Evolutionary conservation across 2,113 vertebrate genomes (phyloP), one percentile per base, ranked within the genome.

Genomic region (Sakesphorus luctuosus): DNA sequence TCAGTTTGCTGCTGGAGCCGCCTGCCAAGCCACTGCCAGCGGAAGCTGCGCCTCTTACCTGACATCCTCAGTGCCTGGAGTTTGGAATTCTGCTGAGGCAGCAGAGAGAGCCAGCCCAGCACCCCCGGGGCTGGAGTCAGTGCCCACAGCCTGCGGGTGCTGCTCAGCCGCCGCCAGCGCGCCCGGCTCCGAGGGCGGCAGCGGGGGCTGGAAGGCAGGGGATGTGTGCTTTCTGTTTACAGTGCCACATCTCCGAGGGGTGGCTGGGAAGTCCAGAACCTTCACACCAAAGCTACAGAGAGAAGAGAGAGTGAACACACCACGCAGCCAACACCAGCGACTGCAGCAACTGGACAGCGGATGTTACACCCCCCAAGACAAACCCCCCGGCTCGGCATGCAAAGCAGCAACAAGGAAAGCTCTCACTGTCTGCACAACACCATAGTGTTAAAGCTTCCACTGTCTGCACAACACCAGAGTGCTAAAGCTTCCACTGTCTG

Each of bases 201-300:
- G 98, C n/a, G 99, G 99, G 15, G 99, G 99, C 97, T 99, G 99
- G 98, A 99, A 99, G 98, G 99, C 98, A 7, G 99, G 99, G 89
- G 99, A 99, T 68, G 98, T 98, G 97, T 99, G 99, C 98, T 99
- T 99, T 99, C 99, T 99, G 98, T 96, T 98, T 98, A 99, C 97
- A 95, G 99, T 99, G 98, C 98, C 98, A 98, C 98, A 98, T 98
- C 99, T 98, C 98, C 99, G 99, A 23, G 98, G 97, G 87, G 98
- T 98, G 80, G 89, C 96, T 67, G 97, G 97, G 98, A 99, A 98
- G 95, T 99, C 99, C 98, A 97, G 96, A 98, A 99, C 98, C 98
- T 99, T 99, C 98, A 99, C 98, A 99, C 99, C 98, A 98, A 98
- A 98, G 98, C 99, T 99, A 98, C 97, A 98, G 97, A 97, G 94